Conservation (phyloP, 1,140 invertebrate genomes). For the Drosophila ogumai region DNA sequence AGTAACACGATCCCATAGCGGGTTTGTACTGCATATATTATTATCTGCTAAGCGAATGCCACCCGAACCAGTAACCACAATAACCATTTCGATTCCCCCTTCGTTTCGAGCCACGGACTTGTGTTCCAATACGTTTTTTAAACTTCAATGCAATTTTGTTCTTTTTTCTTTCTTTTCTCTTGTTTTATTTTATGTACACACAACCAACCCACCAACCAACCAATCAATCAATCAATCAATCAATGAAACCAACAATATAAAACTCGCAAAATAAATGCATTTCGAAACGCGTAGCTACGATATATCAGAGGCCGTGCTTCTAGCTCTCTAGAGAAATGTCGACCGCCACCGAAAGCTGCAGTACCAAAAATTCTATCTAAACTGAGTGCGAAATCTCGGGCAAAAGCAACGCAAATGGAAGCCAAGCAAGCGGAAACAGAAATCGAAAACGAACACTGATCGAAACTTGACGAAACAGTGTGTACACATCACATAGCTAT, state of each 20-base stretch:
- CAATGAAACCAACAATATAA: conserved; percentile 33
- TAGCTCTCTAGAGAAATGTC: conserved; percentile 73
- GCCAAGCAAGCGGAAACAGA: conserved; percentile 34
- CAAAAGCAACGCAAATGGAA: conserved; percentile 76
- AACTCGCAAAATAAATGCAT: conserved; percentile 23
- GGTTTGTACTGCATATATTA: conserved; percentile 37
- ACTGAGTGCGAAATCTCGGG: conserved; percentile 9
- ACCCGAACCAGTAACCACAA: conserved; percentile 22
- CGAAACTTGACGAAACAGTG: conserved; percentile 29
- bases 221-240: conserved; percentile 50
- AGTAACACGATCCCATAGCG: conserved; percentile 5
- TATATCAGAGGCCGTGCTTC: conserved; percentile 84
- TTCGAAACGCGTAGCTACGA: conserved; percentile 70
- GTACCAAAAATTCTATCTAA: conserved; percentile 52
- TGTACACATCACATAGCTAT: conserved; percentile 17
- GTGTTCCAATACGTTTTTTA: conserved; percentile 62
- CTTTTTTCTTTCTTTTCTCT: conserved; percentile 79
- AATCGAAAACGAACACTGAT: conserved; percentile 15
- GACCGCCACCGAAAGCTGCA: conserved; percentile 54
- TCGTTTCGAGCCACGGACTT: conserved; percentile 48
- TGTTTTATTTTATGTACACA: conserved; percentile 83
- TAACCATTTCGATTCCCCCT: conserved; percentile 35
- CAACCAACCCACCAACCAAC: conserved; percentile 71
- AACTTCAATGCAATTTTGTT: conserved; percentile 75
- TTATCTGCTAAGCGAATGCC: conserved; percentile 20